These are phyloP conservation scores for Pycnonotus jocosus DNA, from an alignment of 2,113 vertebrate species.

Conservation along the genomic window DNA sequence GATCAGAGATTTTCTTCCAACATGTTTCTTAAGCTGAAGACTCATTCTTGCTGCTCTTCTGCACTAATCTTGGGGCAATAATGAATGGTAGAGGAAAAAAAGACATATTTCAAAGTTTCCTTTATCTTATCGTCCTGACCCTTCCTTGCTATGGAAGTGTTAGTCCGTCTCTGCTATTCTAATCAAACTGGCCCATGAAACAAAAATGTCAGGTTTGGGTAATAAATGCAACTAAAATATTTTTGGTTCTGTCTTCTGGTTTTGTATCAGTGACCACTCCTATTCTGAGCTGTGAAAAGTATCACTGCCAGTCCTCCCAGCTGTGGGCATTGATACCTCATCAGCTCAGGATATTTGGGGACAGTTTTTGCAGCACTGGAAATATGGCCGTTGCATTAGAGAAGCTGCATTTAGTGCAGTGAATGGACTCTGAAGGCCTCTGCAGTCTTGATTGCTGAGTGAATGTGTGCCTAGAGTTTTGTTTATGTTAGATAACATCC, in stretches of 20 bases:
- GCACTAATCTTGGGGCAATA: background rate
- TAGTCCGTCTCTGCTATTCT: background rate
- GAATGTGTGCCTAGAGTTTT: background rate
- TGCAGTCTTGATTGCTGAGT: background rate
- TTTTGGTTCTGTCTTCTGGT: background rate
- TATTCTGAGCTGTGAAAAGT: background rate
- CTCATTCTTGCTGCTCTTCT: background rate
- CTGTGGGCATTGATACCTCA: background rate
- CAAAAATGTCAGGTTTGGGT: background rate
- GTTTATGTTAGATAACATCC: background rate
- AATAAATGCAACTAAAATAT: background rate
- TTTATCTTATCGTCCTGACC: background rate
- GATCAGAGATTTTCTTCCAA: background rate
- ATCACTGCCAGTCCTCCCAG: background rate
- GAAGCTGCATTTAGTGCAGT: background rate
- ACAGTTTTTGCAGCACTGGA: background rate
- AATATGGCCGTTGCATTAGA: background rate
- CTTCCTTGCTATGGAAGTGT: background rate
- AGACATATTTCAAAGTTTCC: background rate
- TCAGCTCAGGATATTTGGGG: background rate
- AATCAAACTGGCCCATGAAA: background rate
- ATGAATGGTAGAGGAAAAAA: no score
- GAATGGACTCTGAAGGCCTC: background rate
- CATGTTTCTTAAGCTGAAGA: background rate
- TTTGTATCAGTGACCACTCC: background rate